phyloP scores from a whole-genome alignment of 2,797 vertebrate species.

The Sternotherus odoratus region DNA sequence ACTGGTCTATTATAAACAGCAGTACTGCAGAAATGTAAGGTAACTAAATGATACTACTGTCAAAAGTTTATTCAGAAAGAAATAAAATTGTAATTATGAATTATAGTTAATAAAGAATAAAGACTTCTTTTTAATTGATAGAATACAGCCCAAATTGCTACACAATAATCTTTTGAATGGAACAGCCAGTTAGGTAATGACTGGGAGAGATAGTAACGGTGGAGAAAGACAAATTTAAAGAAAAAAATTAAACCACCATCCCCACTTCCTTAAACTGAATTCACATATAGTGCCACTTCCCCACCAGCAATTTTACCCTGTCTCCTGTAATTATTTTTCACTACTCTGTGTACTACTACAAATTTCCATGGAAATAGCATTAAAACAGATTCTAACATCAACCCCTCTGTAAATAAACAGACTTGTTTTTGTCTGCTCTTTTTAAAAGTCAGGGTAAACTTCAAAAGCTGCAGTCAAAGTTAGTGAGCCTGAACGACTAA shows the following conservation, averaged over 20 bases:
- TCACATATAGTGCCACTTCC: no score
- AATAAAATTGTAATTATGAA: not conserved
- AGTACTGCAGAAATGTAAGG: fast-evolving
- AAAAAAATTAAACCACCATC: not conserved
- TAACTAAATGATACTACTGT: not conserved
- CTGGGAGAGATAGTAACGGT: not conserved
- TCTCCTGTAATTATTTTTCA: not conserved
- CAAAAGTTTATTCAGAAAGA: not conserved
- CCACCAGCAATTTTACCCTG: not conserved
- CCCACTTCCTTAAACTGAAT: not conserved
- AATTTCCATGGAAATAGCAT: not conserved
- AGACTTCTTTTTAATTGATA: not conserved
- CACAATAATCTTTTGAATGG: not conserved
- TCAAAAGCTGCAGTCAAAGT: not conserved
- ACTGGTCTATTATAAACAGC: not conserved
- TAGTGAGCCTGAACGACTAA: not conserved
- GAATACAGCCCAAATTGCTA: not conserved
- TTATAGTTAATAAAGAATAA: not conserved
- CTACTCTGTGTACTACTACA: not conserved
- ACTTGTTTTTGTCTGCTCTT: not conserved
- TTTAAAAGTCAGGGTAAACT: not conserved
- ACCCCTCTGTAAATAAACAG: not conserved
- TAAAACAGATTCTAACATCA: not conserved
- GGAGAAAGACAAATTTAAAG: not conserved
- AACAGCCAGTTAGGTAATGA: not conserved